Base-by-base conservation (phyloP, 92 coral and sea anemone genomes). In the Micromussa lordhowensis region DNA sequence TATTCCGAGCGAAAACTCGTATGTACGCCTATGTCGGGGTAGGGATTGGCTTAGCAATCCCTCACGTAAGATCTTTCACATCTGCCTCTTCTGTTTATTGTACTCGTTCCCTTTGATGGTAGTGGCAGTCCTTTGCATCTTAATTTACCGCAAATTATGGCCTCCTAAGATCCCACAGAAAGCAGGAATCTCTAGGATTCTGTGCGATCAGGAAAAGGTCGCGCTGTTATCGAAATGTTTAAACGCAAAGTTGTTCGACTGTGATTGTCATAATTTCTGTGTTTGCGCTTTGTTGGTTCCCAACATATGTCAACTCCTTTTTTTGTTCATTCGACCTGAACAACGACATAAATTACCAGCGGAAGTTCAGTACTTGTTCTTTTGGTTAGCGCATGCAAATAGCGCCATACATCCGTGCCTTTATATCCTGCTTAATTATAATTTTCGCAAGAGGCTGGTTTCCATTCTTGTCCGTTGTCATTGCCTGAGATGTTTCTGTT, bases 211-310 rank as follows among this genome's bases (percentile, higher is more conserved):
- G 86, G 79, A 35, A 55, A 15, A 31, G 80, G 87, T 61, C 90
- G 84, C 16, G 86, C 75, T 19, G 82, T 74, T 14, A 59, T 54
- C 28, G 79, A 86, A 24, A 73, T 63, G 38, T 87, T 83, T 30
- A 48, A 79, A 40, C 87, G 83, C 34, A 81, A 81, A 36, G 87
- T 80, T 32, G 48, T 86, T 10, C 75, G 82, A 63, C 57, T 90
- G 66, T 78, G 13, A 78, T 79, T 17, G 32, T 64, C 21, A 85
- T 90, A 13, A n/a, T 80, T 8, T 61, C 86, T n/a, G 69, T 80
- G 13, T 90, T 90, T 72, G 86, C 83, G 14, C 53, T 90, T n/a
- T 86, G 75, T 59, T 90, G 93, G 93, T 74, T 90, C 9, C 93
- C 93, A 40, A 78, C 79, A 3, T 87, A 90, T 32, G 74, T 79